phyloP scores from a whole-genome alignment of 1,140 invertebrate species.

The Pogonognathellus flavescens region DNA sequence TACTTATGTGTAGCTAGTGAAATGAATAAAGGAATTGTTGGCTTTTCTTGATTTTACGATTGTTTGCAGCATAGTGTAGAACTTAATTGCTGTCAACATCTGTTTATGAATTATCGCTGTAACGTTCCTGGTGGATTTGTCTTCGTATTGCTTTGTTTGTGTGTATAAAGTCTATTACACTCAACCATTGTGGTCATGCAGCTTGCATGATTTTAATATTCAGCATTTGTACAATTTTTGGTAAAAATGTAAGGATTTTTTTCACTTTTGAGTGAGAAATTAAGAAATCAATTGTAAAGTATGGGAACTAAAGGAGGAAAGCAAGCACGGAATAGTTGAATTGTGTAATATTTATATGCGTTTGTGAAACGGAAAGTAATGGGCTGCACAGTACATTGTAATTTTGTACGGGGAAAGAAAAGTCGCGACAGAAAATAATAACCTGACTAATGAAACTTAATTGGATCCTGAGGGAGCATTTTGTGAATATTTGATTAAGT shows the following conservation, averaged over 20 bases:
- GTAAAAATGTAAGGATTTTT: slow-evolving; percentile 10
- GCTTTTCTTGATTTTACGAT: background rate
- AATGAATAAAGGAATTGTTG: too few species aligned
- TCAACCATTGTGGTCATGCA: slow-evolving; percentile 7
- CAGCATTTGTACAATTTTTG: background rate
- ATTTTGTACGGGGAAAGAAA: slow-evolving; percentile 15
- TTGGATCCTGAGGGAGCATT: slow-evolving; percentile 48
- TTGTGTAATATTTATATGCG: too few species aligned
- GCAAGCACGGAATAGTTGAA: background rate
- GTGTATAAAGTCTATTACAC: too few species aligned
- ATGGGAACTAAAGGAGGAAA: too few species aligned
- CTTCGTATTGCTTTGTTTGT: too few species aligned
- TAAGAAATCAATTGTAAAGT: background rate
- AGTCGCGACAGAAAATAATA: slow-evolving; percentile 50
- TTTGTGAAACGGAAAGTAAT: too few species aligned
- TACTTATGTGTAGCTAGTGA: too few species aligned
- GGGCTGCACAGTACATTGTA: too few species aligned
- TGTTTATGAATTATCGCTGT: background rate
- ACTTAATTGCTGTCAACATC: background rate
- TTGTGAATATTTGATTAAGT: slow-evolving; percentile 47
- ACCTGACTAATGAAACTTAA: slow-evolving; percentile 51
- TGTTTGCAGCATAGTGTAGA: background rate
- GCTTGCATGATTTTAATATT: background rate
- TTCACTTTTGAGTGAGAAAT: slow-evolving; percentile 6
- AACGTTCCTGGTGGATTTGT: background rate